These are phyloP conservation scores for Cuniculus paca DNA, from an alignment of 2,797 vertebrate genomes.

Conservation along the genomic window DNA sequence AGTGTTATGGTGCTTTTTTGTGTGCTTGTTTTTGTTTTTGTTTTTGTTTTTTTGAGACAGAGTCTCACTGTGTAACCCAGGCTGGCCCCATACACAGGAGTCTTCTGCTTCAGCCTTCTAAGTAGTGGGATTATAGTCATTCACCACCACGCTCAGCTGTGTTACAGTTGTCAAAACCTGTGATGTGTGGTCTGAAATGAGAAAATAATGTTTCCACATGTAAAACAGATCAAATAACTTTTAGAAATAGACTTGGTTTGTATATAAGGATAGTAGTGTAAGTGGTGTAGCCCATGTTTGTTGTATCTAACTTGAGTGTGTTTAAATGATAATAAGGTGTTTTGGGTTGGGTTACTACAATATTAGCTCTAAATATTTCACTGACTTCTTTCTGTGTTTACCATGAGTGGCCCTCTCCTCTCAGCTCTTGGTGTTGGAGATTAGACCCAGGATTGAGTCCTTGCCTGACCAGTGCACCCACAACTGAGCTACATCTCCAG, in stretches of 20 bases:
- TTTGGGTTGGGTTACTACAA: conserved; percentile 28
- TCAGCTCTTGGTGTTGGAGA: background rate
- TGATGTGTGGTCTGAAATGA: conserved; percentile 28
- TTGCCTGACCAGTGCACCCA: background rate
- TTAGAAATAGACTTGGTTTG: conserved; percentile 9
- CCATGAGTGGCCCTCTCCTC: background rate
- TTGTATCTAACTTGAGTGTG: conserved; percentile 39
- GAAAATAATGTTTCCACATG: conserved; percentile 37
- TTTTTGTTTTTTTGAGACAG: background rate
- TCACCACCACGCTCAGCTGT: background rate
- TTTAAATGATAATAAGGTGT: conserved; percentile 31
- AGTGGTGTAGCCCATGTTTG: background rate
- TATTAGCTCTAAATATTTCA: conserved; percentile 19
- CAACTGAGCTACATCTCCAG: background rate
- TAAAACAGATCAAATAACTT: conserved; percentile 24
- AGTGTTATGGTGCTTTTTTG: background rate
- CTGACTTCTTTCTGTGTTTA: background rate
- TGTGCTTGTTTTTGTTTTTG: background rate
- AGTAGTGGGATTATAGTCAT: background rate
- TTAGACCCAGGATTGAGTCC: background rate
- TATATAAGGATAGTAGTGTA: background rate
- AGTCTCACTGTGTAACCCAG: background rate
- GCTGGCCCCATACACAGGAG: background rate
- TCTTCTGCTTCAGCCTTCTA: background rate
- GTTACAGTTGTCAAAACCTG: conserved; percentile 18